Base-by-base conservation (phyloP, 1,140 invertebrate genomes). In the Philotrypesis tridentata region DNA sequence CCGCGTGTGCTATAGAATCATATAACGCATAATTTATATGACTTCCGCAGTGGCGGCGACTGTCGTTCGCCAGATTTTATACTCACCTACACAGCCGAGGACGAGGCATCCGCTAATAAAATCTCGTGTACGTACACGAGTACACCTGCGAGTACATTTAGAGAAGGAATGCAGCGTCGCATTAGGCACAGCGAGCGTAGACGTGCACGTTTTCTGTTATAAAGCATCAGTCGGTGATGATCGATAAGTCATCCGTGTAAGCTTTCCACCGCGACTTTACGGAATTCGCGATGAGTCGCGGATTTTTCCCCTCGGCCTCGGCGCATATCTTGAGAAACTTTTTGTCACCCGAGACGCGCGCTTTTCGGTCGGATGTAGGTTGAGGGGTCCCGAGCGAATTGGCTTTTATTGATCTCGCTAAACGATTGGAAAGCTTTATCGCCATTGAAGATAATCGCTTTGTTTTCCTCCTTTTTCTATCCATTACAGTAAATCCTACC, bases 121-220 rank as follows among this genome's bases (percentile, higher is more conserved):
- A 55, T 21, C 48, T 14, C 21, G 0, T 67, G 25, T 17, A 25
- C 63, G n/a, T 31, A 31, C 9, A 5, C 33, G 33, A 3, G 9
- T 37, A 37, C 9, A 37, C 33, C 33, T 37, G n/a, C n/a, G n/a
- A n/a, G n/a, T n/a, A 37, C n/a, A 31, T 27, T 14, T 11, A 67
- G 0, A 9, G 3, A 6, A 29, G 61, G 61, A 65, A 65, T 65
- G 61, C 61, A 29, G 23, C 61, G 25, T 27, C 23, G 61, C 61
- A 65, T 65, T 65, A 65, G 27, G 25, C 63, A 27, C 61, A 23
- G 61, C 25, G 61, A 12, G 27, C 61, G 23, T 27, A 17, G 8
- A 11, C 27, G 60, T 75, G 73, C 73, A n/a, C 60, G 63, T 75
- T 75, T 75, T 11, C 73, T 55, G 23, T 29, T 73, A 55, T 21